Percentiles rank a stretch among this genome's conserved stretches.
phyloP scores from a whole-genome alignment of 92 coral and sea anemone species.

The Isaurus tuberculatus region DNA sequence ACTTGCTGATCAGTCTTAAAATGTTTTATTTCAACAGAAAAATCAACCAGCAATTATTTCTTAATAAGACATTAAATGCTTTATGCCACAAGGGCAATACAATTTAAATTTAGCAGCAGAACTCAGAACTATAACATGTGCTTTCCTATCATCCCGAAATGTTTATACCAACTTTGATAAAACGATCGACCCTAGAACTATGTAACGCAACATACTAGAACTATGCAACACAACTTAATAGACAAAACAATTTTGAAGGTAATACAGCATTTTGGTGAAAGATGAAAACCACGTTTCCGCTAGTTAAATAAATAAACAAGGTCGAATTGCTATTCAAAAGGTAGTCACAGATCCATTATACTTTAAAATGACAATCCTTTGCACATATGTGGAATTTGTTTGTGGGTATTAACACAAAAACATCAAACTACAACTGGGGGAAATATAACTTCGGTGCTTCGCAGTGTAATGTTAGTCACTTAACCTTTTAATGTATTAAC shows the following conservation, averaged over 20 bases:
- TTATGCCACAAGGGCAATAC: constrained; percentile 1
- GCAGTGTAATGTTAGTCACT: no score
- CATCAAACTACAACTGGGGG: no score
- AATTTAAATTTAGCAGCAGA: neutral
- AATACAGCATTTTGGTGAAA: neutral
- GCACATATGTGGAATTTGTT: no score
- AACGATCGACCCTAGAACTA: constrained; percentile 5
- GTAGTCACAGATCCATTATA: no score
- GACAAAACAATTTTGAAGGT: neutral
- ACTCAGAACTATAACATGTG: constrained; percentile 6
- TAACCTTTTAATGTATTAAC: no score
- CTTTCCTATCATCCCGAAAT: constrained; percentile 13
- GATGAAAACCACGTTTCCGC: neutral
- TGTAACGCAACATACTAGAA: neutral
- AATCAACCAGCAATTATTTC: neutral
- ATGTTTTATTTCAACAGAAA: constrained; percentile 11
- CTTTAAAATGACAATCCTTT: no score
- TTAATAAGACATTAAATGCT: neutral
- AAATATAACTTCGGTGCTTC: no score
- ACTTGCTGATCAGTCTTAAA: neutral
- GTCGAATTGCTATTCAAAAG: no score
- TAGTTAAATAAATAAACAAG: no score
- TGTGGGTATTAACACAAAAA: no score
- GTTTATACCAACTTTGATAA: constrained; percentile 2
- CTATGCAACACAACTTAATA: neutral